These are phyloP conservation scores for Ptilonorhynchus violaceus DNA, from an alignment of 2,113 vertebrate genomes.

Conservation along the genomic window DNA sequence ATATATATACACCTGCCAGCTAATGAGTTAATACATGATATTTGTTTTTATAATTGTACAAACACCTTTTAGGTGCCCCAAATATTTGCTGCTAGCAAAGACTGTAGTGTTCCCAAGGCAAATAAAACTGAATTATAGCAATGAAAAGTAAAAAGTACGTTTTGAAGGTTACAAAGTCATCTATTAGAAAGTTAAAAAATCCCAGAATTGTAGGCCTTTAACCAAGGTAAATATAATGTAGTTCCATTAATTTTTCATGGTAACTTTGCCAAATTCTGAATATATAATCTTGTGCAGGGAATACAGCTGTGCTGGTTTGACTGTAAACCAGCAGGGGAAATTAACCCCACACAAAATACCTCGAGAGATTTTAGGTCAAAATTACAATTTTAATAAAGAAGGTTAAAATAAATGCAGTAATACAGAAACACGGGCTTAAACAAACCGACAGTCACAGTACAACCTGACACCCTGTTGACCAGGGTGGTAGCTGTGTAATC, in stretches of 20 bases:
- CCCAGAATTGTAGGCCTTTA: background rate
- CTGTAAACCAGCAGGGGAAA: too few species aligned
- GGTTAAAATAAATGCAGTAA: too few species aligned
- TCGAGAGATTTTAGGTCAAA: too few species aligned
- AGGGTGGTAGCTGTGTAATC: too few species aligned
- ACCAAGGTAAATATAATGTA: background rate
- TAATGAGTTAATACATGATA: constrained; percentile 26
- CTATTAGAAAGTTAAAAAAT: background rate
- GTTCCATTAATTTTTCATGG: background rate
- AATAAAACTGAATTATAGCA: background rate
- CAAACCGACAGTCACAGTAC: too few species aligned
- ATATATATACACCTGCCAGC: constrained; percentile 27
- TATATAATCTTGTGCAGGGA: background rate
- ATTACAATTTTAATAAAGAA: too few species aligned
- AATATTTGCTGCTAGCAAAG: constrained; percentile 48
- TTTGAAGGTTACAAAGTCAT: background rate
- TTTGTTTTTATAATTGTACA: constrained; percentile 38
- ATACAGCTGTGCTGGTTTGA: too few species aligned
- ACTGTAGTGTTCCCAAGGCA: background rate
- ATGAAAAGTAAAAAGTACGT: background rate
- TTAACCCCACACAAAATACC: too few species aligned
- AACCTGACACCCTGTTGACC: too few species aligned
- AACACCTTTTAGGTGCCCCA: constrained; percentile 21
- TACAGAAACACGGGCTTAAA: too few species aligned
- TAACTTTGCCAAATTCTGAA: background rate